phyloP scores from a whole-genome alignment of 2,888 invertebrate species.

The Oxyteleia sp. region DNA sequence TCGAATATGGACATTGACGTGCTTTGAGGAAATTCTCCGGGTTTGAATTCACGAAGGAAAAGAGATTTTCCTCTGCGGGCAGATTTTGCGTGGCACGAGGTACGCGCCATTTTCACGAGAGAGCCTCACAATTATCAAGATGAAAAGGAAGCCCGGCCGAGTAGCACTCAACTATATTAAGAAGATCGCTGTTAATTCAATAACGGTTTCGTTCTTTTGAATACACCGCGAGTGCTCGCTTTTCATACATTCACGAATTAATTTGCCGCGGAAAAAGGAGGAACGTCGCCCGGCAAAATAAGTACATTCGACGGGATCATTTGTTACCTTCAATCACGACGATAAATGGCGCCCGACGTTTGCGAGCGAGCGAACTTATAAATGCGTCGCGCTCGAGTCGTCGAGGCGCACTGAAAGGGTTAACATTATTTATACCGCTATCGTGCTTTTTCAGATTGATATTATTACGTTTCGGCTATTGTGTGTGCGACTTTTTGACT shows the following conservation, averaged over 20 bases:
- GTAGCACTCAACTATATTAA: constrained; percentile 64
- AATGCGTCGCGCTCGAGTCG: constrained; percentile 12
- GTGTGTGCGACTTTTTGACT: no score
- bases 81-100: constrained; percentile 14
- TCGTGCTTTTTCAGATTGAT: neutral
- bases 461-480: neutral
- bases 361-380: no score
- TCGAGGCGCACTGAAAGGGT: constrained; percentile 13
- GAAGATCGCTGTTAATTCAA: constrained; percentile 66
- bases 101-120: constrained; percentile 15
- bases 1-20: constrained; percentile 14
- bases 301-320: constrained; percentile 20
- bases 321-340: constrained; percentile 43
- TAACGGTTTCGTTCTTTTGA: constrained; percentile 57
- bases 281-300: constrained; percentile 10
- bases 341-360: no score
- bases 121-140: constrained; percentile 54
- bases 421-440: neutral
- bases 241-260: constrained; percentile 45
- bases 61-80: constrained; percentile 22
- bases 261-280: constrained; percentile 29
- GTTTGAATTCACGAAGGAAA: constrained; percentile 24
- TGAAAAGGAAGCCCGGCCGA: constrained; percentile 54
- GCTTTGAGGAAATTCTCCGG: constrained; percentile 43
- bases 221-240: constrained; percentile 14